Base-by-base conservation (phyloP, 1,140 invertebrate genomes). In the Drosophila rhopaloa region DNA sequence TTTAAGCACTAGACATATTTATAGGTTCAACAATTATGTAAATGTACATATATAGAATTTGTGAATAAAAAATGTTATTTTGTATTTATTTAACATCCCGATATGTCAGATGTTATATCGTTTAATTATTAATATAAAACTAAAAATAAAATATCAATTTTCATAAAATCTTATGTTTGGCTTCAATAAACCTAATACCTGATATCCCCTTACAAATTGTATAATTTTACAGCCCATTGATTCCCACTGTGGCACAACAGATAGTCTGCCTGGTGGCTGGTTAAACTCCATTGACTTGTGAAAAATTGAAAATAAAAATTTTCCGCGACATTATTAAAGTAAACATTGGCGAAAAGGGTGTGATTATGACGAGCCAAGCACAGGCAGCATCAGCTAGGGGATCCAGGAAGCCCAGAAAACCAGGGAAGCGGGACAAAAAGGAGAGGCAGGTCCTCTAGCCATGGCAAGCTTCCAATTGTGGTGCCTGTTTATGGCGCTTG, bases 251-350 rank as follows among this genome's bases (percentile, higher is more conserved):
- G 65, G 51, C 68, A 16, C 35, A 8, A 10, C 29, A 29, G 38
- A 35, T 16, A 16, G 24, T 32, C 10, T 29, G 41, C 70, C 32
- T 37, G 71, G 68, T 85, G 46, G 83, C 79, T 80, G 68, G 84
- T 88, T 88, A 88, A 71, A 88, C 83, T 88, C 72, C 83, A 83
- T 89, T 83, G 83, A 83, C 84, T 83, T 83, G 76, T 88, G 67
- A 76, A 88, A 88, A 89, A 88, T 88, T 89, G 84, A 88, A 89
- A 88, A 88, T 89, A 83, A 83, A 80, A 88, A 88, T 83, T 89
- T 88, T 88, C 84, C 79, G 80, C 84, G 83, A 89, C 84, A 88
- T 89, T 88, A 88, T 88, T 89, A 88, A 88, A 88, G 83, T 83
- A 88, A 88, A 88, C 83, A 88, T 88, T 82, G 84, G 79, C 72